Percentiles rank a stretch among this genome's conserved stretches.
Conservation (phyloP, 2,797 vertebrate genomes). For the Sebastes hubbsi region DNA sequence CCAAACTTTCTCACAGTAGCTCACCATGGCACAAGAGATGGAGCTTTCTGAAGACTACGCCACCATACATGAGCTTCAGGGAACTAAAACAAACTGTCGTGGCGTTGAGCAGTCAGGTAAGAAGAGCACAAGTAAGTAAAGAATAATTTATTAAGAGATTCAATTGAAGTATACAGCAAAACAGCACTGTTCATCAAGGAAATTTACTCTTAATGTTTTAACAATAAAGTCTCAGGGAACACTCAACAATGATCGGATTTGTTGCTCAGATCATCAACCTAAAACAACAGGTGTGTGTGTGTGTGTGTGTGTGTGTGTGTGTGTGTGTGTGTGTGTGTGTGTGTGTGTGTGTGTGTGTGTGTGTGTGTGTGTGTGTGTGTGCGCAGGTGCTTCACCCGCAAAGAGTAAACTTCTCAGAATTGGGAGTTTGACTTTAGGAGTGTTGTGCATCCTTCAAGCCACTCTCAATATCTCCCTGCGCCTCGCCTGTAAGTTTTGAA, state of each 20-base stretch:
- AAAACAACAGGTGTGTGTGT: neutral
- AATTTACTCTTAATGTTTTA: neutral
- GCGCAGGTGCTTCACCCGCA: neutral
- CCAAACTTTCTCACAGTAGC: neutral
- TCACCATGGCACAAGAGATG: conserved; percentile 28
- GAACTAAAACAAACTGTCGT: fast-evolving
- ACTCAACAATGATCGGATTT: neutral
- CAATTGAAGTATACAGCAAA: neutral
- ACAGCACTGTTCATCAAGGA: too few relatives aligned
- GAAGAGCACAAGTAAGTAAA: conserved; percentile 7
- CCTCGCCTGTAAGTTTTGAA: conserved; percentile 47
- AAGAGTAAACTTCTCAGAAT: conserved; percentile 37
- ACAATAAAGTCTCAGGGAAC: neutral
- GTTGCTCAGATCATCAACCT: neutral
- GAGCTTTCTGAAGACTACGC: conserved; percentile 11
- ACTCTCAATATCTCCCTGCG: conserved; percentile 53
- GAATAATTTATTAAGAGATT: neutral
- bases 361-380: neutral
- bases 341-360: neutral
- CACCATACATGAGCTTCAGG: neutral
- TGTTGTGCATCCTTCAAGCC: conserved; percentile 51
- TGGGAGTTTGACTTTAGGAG: conserved; percentile 27
- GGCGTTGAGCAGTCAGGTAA: conserved; percentile 39
- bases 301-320: neutral
- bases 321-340: neutral